Evolutionary conservation across 2,797 vertebrate species (phyloP), one percentile per base, ranked within the genome.

Genomic region (Gastrophryne carolinensis): DNA sequence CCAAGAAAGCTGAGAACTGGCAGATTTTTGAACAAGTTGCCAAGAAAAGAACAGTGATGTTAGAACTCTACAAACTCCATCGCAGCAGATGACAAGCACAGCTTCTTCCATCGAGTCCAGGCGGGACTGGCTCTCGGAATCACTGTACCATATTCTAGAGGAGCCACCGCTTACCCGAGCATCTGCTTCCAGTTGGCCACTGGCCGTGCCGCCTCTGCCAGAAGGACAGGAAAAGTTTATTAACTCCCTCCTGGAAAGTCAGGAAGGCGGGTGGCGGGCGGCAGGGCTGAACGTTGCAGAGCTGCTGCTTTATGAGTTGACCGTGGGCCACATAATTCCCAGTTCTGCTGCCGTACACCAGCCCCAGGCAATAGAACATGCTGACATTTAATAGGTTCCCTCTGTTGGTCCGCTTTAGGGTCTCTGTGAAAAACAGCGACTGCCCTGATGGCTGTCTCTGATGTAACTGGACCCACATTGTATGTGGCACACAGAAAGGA

Each of bases 281-380:
- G n/a, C n/a, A 23, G 23, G 24, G 24, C 27, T 41, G 63, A 44
- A 66, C 47, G 13, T 29, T 29, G 15, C 34, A 68, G 64, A 26
- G 1, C 11, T 53, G 73, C 8, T n/a, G 73, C 21, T 76, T 69
- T 63, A 69, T n/a, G 65, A 54, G 39, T 68, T 75, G 60, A 50
- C 24, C 68, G 23, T 39, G 23, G 17, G 73, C 65, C 73, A 76
- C 37, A 24, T 27, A 19, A 75, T 69, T 69, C 73, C 73, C 73
- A 76, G 65, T 54, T 9, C 11, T 52, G 32, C 64, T 12, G 13
- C 30, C 34, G 29, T 41, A 53, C 32, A 41, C 64, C 41, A 53
- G 64, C 21, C 62, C 56, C 41, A 27, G 73, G 54, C 41, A 50
- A 61, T 75, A 68, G 60, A 61, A 68, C 54, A 67, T 53, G 32